Evolutionary conservation across 1,140 invertebrate genomes (phyloP).

Genomic region (Halesus radiatus): DNA sequence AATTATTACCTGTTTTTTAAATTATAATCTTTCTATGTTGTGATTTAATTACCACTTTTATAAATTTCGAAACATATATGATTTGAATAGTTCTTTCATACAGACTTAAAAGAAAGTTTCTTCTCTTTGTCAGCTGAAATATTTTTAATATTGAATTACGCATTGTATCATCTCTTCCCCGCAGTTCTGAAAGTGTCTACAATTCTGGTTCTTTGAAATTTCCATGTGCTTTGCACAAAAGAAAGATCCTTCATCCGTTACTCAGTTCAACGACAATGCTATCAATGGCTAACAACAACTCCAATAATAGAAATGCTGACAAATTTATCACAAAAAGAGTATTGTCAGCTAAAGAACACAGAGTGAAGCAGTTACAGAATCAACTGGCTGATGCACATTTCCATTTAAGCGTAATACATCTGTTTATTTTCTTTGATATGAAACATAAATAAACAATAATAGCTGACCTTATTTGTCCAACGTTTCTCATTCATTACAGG

Average conservation of each 20-base stretch:
- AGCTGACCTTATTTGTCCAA: not conserved
- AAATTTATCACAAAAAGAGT: constrained; percentile 76
- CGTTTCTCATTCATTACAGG: constrained; percentile 64
- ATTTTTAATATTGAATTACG: no score
- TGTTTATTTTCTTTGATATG: constrained; percentile 26
- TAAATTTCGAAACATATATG: no score
- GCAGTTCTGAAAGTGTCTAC: constrained; percentile 62
- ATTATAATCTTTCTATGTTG: no score
- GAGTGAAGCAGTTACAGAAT: constrained; percentile 82
- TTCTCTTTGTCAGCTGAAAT: no score
- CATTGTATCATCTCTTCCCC: no score
- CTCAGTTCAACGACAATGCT: constrained; percentile 62
- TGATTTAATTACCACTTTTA: no score
- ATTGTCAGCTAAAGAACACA: constrained; percentile 81
- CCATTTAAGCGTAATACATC: constrained; percentile 76
- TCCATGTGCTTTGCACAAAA: constrained; percentile 57
- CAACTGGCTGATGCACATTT: constrained; percentile 84
- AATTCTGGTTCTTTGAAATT: constrained; percentile 63
- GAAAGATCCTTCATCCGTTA: constrained; percentile 64
- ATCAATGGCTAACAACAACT: constrained; percentile 61
- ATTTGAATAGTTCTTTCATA: no score
- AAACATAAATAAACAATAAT: not conserved
- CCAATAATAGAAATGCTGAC: constrained; percentile 58
- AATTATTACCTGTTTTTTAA: no score
- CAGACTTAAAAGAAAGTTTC: no score